These are phyloP conservation scores for Lasioglossum vierecki DNA, from an alignment of 2,888 invertebrate genomes.

Conservation along the genomic window DNA sequence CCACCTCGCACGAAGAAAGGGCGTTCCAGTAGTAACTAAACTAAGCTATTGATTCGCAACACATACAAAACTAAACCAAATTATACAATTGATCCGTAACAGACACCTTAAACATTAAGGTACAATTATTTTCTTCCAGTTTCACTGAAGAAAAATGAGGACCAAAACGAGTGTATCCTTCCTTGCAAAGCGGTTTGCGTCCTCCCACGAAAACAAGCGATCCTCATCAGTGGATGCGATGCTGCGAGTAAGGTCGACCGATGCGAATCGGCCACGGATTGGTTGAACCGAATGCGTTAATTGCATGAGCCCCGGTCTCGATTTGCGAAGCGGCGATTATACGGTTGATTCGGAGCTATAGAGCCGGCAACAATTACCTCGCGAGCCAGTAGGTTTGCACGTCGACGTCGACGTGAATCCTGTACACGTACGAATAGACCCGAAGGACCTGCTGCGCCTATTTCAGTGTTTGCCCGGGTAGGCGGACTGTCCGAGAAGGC, in stretches of 20 bases:
- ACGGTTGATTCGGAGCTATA: conserved; percentile 62
- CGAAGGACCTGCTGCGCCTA: conserved; percentile 14
- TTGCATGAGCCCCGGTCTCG: conserved; percentile 67
- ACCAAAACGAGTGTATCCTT: too few species aligned
- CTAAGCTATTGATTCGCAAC: too few species aligned
- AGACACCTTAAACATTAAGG: too few species aligned
- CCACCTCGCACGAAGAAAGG: too few species aligned
- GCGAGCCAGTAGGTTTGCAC: conserved; percentile 40
- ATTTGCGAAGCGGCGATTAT: conserved; percentile 67
- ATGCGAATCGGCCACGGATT: conserved; percentile 67
- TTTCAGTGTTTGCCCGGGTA: conserved; percentile 1
- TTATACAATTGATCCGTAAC: too few species aligned
- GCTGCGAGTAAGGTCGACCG: conserved; percentile 31
- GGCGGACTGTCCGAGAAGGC: background rate
- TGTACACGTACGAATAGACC: background rate
- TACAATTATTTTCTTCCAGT: too few species aligned
- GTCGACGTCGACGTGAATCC: conserved; percentile 6
- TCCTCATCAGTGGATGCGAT: conserved; percentile 39
- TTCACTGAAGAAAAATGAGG: too few species aligned
- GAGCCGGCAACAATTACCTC: conserved; percentile 62
- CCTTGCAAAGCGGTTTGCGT: background rate
- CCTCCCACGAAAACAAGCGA: conserved; percentile 32
- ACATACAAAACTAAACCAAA: too few species aligned
- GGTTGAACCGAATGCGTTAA: conserved; percentile 72
- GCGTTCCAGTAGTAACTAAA: too few species aligned